These are phyloP conservation scores for Hyperopisus bebe DNA, from an alignment of 2,113 vertebrate genomes.

Conservation along the genomic window DNA sequence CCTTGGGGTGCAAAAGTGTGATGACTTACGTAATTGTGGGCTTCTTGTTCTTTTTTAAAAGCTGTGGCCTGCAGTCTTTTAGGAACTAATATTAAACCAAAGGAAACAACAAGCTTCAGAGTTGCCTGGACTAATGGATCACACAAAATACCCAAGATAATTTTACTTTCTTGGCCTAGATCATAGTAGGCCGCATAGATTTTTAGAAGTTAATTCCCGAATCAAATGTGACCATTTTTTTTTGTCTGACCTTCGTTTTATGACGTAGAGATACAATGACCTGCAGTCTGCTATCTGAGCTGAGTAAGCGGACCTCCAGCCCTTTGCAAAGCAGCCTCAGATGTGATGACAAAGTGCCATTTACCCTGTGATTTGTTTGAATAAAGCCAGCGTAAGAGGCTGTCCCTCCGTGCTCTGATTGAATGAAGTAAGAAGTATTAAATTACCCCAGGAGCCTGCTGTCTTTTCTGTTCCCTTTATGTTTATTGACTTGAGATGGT, in stretches of 20 bases:
- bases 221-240: neutral
- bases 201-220: neutral
- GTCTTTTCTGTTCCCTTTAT: neutral
- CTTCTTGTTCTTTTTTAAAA: slow-evolving; percentile 2
- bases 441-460: slow-evolving; percentile 13
- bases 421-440: slow-evolving; percentile 18
- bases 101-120: neutral
- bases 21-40: neutral
- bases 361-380: neutral
- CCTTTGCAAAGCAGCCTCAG: neutral
- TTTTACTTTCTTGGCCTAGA: neutral
- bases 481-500: slow-evolving; percentile 6
- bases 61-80: neutral
- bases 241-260: neutral
- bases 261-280: neutral
- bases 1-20: slow-evolving; percentile 2
- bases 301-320: neutral
- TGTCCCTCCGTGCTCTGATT: slow-evolving; percentile 8
- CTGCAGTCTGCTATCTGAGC: neutral
- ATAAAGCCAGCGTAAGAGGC: slow-evolving; percentile 6
- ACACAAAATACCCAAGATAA: neutral
- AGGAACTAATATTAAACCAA: neutral
- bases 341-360: neutral
- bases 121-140: neutral
- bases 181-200: neutral